A percentile compares a stretch with the other conserved stretches of the same genome.
These are phyloP conservation scores for Anoplopoma fimbria DNA, from an alignment of 2,113 vertebrate species.

Conservation along the genomic window DNA sequence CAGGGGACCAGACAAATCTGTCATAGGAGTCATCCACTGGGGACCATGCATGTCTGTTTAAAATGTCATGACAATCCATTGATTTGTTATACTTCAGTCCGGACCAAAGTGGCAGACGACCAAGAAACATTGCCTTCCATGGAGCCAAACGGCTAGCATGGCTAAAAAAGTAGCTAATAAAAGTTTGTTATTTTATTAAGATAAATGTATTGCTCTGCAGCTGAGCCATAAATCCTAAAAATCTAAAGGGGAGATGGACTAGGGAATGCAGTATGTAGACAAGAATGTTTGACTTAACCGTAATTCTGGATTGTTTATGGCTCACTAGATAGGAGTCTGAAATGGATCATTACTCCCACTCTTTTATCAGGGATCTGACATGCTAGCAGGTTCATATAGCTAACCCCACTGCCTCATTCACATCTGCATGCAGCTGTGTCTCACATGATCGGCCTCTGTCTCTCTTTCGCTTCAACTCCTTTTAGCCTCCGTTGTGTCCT, in stretches of 20 bases:
- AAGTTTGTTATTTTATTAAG: constrained; percentile 1
- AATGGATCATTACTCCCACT: constrained; percentile 57
- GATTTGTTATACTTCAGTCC: background rate
- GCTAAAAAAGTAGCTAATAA: background rate
- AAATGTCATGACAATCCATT: background rate
- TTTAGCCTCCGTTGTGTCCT: background rate
- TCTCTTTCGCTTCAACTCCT: constrained; percentile 10
- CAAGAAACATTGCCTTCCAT: background rate
- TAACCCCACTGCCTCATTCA: constrained; percentile 37
- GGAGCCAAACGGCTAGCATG: background rate
- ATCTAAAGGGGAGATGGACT: background rate
- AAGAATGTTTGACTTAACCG: constrained; percentile 26
- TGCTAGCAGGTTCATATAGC: constrained; percentile 39
- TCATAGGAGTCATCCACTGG: background rate
- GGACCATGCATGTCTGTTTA: background rate
- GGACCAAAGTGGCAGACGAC: too few relatives aligned
- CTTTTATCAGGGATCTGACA: constrained; percentile 57
- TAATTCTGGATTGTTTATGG: constrained; percentile 52
- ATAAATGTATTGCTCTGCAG: constrained; percentile 25
- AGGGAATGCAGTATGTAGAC: constrained; percentile 7
- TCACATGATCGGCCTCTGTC: constrained; percentile 4
- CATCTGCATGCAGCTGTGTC: constrained; percentile 41
- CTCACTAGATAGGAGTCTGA: constrained; percentile 21
- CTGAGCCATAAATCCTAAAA: constrained; percentile 24
- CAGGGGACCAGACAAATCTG: background rate